These are phyloP conservation scores for Hyperopisus bebe DNA, from an alignment of 2,113 vertebrate genomes.

Conservation along the genomic window DNA sequence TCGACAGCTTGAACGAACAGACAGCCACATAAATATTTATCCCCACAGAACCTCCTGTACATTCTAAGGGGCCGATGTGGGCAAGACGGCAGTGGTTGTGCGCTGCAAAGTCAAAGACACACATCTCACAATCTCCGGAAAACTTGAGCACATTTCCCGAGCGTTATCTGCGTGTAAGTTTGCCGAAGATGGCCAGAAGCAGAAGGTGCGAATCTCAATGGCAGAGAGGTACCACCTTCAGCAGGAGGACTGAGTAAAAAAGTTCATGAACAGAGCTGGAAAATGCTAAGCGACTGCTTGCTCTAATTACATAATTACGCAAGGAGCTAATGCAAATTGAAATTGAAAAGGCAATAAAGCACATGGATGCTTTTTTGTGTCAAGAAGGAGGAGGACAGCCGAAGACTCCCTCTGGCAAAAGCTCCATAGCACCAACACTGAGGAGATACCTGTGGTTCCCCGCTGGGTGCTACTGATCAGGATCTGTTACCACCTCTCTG, in stretches of 20 bases:
- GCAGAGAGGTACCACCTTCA: not conserved
- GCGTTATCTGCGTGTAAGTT: not conserved
- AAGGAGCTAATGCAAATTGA: not conserved
- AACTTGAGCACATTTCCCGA: not conserved
- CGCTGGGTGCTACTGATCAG: not conserved
- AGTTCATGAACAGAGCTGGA: not conserved
- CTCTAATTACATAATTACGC: not conserved
- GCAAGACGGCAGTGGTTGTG: not conserved
- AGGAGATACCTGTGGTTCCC: not conserved
- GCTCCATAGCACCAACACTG: not conserved
- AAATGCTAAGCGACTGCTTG: not conserved
- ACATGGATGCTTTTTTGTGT: not conserved
- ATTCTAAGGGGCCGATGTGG: constrained; percentile 31
- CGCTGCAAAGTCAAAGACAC: not conserved
- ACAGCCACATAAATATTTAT: constrained; percentile 35
- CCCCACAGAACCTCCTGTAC: constrained; percentile 18
- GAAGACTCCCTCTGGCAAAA: not conserved
- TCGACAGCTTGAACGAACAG: constrained; percentile 44
- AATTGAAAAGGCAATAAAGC: not conserved
- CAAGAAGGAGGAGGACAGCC: not conserved
- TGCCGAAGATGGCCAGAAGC: not conserved
- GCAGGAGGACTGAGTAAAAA: not conserved
- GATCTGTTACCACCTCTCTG: not conserved
- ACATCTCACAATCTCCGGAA: not conserved
- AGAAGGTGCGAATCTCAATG: not conserved